Conservation (phyloP, 2,113 vertebrate genomes). For the Trematocara variabile region DNA sequence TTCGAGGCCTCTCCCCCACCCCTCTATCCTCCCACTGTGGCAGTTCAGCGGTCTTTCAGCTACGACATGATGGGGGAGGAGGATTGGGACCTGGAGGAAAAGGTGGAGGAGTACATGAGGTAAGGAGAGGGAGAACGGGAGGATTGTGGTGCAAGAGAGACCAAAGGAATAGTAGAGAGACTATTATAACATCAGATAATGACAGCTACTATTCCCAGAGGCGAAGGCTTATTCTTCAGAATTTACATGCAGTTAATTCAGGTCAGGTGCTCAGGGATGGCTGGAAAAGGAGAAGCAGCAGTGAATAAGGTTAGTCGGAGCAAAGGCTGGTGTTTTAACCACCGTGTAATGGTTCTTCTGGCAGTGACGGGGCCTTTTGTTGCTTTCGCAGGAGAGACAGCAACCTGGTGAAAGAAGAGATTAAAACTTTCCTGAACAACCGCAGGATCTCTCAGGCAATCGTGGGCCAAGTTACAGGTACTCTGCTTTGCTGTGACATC, state of each 20-base stretch:
- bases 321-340: slow-evolving; percentile 15
- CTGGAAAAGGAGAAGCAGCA: slow-evolving; percentile 28
- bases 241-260: slow-evolving; percentile 61
- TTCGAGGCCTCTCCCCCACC: slow-evolving; percentile 81
- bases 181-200: slow-evolving; percentile 66
- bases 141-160: background rate
- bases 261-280: slow-evolving; percentile 62
- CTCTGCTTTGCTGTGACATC: background rate
- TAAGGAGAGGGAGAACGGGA: slow-evolving; percentile 24
- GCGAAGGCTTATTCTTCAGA: slow-evolving; percentile 49
- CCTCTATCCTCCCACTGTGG: slow-evolving; percentile 68
- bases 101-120: slow-evolving; percentile 85
- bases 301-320: slow-evolving; percentile 43
- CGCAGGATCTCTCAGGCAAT: slow-evolving; percentile 82
- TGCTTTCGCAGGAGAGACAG: slow-evolving; percentile 76
- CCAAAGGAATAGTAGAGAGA: slow-evolving; percentile 17
- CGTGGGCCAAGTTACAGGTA: slow-evolving; percentile 83
- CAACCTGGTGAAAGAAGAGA: slow-evolving; percentile 82
- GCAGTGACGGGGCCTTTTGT: background rate
- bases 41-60: slow-evolving; percentile 74
- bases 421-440: slow-evolving; percentile 81
- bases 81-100: slow-evolving; percentile 82
- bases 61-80: slow-evolving; percentile 78
- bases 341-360: background rate
- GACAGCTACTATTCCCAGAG: slow-evolving; percentile 53